A percentile compares a stretch with the other conserved stretches of the same genome.
These are phyloP conservation scores for Actenoides lindsayi DNA, from an alignment of 2,113 vertebrate species.

Conservation along the genomic window DNA sequence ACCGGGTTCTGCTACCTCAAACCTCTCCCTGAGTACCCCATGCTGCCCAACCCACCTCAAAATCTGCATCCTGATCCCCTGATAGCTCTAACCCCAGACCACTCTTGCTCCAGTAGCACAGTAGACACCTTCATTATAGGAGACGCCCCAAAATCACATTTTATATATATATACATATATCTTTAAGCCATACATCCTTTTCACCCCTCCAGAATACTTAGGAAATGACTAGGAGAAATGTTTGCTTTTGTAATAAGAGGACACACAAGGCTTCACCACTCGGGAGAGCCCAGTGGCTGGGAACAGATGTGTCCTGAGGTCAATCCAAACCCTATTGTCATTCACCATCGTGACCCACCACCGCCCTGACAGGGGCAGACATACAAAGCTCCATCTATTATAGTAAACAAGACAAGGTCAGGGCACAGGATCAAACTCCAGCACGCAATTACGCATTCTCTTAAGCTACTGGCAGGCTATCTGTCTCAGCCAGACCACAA, in stretches of 20 bases:
- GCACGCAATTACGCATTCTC: background rate
- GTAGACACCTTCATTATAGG: background rate
- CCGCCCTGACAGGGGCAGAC: background rate
- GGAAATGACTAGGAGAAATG: background rate
- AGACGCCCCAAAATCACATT: rapidly evolving
- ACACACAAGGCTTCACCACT: rapidly evolving
- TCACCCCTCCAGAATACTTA: background rate
- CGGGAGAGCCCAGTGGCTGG: slow-evolving; percentile 1
- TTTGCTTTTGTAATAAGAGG: background rate
- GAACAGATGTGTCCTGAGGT: background rate
- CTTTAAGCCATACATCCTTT: background rate
- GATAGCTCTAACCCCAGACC: background rate
- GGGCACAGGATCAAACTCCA: background rate
- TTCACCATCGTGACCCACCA: background rate
- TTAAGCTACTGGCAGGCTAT: background rate
- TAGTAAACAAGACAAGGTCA: slow-evolving; percentile 19
- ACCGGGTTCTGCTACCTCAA: background rate
- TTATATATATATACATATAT: background rate
- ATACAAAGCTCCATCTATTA: background rate
- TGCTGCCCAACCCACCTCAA: background rate
- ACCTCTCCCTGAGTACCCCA: background rate
- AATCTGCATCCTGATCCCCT: background rate
- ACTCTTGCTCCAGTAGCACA: background rate
- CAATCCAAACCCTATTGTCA: background rate
- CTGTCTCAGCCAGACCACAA: background rate